These are phyloP conservation scores for Sebastes hubbsi DNA, from an alignment of 2,797 vertebrate species.

Conservation along the genomic window DNA sequence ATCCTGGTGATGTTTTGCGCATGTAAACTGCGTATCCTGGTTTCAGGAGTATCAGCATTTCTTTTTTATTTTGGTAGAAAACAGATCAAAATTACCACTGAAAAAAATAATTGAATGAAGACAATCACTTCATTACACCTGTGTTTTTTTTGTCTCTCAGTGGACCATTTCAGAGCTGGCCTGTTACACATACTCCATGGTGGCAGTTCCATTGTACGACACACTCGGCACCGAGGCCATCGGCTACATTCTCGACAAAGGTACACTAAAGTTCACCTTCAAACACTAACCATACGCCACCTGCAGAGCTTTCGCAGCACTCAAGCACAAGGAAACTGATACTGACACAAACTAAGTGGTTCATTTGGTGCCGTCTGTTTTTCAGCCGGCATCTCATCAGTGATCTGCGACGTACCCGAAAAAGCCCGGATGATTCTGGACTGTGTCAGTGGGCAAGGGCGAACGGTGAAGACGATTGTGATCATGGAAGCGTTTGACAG, in stretches of 20 bases:
- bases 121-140: background rate
- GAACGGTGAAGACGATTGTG: constrained; percentile 85
- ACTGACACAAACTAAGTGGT: background rate
- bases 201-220: constrained; percentile 93
- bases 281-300: background rate
- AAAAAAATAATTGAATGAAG: too few species aligned
- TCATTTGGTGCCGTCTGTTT: background rate
- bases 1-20: background rate
- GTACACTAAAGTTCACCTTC: constrained; percentile 65
- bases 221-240: constrained; percentile 93
- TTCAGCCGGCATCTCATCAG: constrained; percentile 87
- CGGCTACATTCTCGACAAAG: constrained; percentile 89
- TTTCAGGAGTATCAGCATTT: background rate
- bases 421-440: constrained; percentile 88
- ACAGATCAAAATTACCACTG: too few species aligned
- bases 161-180: constrained; percentile 94
- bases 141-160: constrained; percentile 72
- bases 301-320: background rate
- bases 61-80: background rate
- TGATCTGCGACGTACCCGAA: constrained; percentile 91
- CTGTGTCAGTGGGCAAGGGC: constrained; percentile 78
- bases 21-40: background rate
- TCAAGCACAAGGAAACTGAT: background rate
- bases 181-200: constrained; percentile 95
- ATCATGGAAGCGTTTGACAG: constrained; percentile 87